These are phyloP conservation scores for Standfussiana lucernea DNA, from an alignment of 2,888 invertebrate genomes.

Conservation along the genomic window DNA sequence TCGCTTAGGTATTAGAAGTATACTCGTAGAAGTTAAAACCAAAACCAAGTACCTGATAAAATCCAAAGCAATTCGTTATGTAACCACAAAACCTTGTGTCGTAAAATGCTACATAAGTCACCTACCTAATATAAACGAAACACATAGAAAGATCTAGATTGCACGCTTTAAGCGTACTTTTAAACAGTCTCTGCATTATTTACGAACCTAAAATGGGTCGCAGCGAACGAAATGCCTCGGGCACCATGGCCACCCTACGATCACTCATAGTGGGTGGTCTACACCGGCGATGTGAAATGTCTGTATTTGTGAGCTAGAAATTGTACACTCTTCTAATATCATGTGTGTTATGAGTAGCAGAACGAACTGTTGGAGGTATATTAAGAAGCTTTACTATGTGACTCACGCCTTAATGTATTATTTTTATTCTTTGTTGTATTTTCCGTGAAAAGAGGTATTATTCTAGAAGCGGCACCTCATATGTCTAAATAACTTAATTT, in stretches of 20 bases:
- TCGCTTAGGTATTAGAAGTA: too few relatives aligned
- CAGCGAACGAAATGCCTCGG: slow-evolving; percentile 36
- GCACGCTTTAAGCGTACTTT: slow-evolving; percentile 18
- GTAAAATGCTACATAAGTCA: background rate
- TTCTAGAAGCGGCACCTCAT: background rate
- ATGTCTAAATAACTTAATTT: background rate
- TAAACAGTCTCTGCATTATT: slow-evolving; percentile 38
- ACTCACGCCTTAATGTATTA: slow-evolving; percentile 3
- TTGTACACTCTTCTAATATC: slow-evolving; percentile 45
- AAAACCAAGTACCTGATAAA: background rate
- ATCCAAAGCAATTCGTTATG: background rate
- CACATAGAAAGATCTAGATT: slow-evolving; percentile 25
- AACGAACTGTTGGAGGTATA: slow-evolving; percentile 43
- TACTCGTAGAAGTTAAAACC: too few relatives aligned
- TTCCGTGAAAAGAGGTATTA: background rate
- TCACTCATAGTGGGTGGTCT: slow-evolving; percentile 75
- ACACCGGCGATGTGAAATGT: slow-evolving; percentile 66
- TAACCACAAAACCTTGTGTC: background rate
- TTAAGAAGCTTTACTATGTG: slow-evolving; percentile 22
- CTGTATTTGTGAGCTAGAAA: slow-evolving; percentile 58
- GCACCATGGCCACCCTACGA: slow-evolving; percentile 66
- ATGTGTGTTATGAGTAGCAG: slow-evolving; percentile 37
- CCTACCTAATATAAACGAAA: background rate
- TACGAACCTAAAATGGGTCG: slow-evolving; percentile 44
- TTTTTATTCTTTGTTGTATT: slow-evolving; percentile 9